Percentiles rank a stretch among this genome's conserved stretches.
These are phyloP conservation scores for Channallabes apus DNA, from an alignment of 2,797 vertebrate genomes.

Conservation along the genomic window DNA sequence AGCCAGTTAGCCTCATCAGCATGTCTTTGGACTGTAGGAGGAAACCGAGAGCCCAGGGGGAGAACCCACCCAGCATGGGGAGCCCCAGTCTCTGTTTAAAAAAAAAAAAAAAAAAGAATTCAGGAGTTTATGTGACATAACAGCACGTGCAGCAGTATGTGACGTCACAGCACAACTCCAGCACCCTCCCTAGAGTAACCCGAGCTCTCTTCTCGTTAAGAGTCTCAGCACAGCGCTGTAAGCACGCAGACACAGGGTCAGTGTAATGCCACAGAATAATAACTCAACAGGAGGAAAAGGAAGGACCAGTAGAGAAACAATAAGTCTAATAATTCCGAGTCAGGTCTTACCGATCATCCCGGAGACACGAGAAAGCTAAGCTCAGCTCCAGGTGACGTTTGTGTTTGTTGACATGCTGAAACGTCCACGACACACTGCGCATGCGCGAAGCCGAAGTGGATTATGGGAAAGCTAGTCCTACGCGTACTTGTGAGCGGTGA, in stretches of 20 bases:
- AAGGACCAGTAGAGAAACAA: background rate
- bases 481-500: background rate
- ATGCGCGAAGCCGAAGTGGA: slow-evolving; percentile 12
- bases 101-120: too few species aligned
- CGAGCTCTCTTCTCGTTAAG: background rate
- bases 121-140: too few species aligned
- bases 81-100: too few species aligned
- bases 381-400: slow-evolving; percentile 24
- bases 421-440: background rate
- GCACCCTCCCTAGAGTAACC: too few species aligned
- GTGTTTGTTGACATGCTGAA: slow-evolving; percentile 35
- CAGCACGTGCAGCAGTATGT: too few species aligned
- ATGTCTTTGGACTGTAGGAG: too few species aligned
- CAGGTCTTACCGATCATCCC: slow-evolving; percentile 60
- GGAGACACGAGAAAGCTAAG: slow-evolving; percentile 2
- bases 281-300: background rate
- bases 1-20: too few species aligned
- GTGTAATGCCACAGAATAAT: background rate
- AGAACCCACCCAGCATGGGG: too few species aligned
- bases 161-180: too few species aligned
- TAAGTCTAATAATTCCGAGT: background rate
- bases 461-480: slow-evolving; percentile 58
- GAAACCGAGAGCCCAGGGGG: too few species aligned
- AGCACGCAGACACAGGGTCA: too few species aligned
- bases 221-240: background rate